A percentile compares a stretch with the other conserved stretches of the same genome.
phyloP scores from a whole-genome alignment of 2,113 vertebrate species.

The Heterochromis multidens region DNA sequence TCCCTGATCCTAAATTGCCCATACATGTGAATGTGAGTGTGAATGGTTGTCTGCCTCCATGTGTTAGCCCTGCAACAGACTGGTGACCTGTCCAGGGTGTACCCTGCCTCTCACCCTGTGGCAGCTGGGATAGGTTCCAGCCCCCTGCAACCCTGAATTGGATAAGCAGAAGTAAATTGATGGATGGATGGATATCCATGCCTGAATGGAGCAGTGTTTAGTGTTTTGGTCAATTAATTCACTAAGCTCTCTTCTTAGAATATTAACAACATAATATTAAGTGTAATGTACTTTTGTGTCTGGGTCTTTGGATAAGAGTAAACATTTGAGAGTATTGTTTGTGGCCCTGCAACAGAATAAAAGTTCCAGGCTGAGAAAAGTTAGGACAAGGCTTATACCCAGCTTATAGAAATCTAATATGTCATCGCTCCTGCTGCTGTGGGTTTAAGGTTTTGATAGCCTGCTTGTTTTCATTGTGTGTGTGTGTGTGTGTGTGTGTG shows the following conservation, averaged over 20 bases:
- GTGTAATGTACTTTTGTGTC: background rate
- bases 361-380: background rate
- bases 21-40: too few species aligned
- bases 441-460: slow-evolving; percentile 23
- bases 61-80: background rate
- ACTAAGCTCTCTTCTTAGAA: background rate
- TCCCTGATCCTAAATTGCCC: too few species aligned
- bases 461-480: background rate
- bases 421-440: background rate
- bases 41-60: too few species aligned
- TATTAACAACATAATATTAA: background rate
- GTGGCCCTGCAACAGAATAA: background rate
- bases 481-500: background rate
- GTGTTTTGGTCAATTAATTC: background rate
- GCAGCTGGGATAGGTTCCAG: background rate
- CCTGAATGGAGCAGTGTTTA: background rate
- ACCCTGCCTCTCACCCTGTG: background rate
- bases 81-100: background rate
- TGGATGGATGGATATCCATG: background rate
- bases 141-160: background rate
- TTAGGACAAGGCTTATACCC: background rate
- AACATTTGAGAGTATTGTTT: background rate
- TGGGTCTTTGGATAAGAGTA: background rate
- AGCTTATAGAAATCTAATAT: slow-evolving; percentile 12
- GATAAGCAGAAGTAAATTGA: background rate